These are phyloP conservation scores for Elephas maximus DNA, from an alignment of 2,113 vertebrate species.

Conservation along the genomic window DNA sequence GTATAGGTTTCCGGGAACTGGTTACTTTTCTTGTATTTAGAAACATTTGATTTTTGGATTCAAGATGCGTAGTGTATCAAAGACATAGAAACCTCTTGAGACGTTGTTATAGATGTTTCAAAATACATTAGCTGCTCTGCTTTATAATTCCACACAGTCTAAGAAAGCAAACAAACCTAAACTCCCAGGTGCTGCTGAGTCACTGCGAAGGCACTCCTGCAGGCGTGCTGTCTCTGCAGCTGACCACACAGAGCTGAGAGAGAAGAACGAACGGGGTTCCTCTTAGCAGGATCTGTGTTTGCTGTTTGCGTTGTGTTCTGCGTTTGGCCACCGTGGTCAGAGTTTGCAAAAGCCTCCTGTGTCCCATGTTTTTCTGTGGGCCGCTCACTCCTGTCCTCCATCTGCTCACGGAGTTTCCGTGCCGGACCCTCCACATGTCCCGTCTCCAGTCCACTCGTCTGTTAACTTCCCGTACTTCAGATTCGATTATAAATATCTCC, in stretches of 20 bases:
- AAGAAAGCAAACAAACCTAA: rapidly evolving
- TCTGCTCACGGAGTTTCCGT: background rate
- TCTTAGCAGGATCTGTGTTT: background rate
- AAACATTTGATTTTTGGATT: background rate
- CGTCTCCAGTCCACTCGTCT: rapidly evolving
- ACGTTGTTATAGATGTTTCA: background rate
- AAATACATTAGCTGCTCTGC: background rate
- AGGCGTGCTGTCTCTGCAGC: rapidly evolving
- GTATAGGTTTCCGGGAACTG: rapidly evolving
- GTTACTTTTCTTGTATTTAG: rapidly evolving
- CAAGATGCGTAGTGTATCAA: background rate
- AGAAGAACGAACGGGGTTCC: too few relatives aligned
- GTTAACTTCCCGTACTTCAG: background rate
- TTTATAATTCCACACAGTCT: rapidly evolving
- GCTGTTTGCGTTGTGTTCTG: background rate
- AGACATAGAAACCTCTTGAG: background rate
- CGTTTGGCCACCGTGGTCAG: too few relatives aligned
- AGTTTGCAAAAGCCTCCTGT: background rate
- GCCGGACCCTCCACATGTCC: rapidly evolving
- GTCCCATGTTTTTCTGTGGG: rapidly evolving
- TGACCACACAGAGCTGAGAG: rapidly evolving
- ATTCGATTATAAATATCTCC: background rate
- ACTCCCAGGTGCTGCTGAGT: rapidly evolving
- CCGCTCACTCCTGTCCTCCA: background rate
- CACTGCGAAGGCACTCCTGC: rapidly evolving